phyloP scores from a whole-genome alignment of 2,888 invertebrate genomes.

The Drosophila niveifrons region DNA sequence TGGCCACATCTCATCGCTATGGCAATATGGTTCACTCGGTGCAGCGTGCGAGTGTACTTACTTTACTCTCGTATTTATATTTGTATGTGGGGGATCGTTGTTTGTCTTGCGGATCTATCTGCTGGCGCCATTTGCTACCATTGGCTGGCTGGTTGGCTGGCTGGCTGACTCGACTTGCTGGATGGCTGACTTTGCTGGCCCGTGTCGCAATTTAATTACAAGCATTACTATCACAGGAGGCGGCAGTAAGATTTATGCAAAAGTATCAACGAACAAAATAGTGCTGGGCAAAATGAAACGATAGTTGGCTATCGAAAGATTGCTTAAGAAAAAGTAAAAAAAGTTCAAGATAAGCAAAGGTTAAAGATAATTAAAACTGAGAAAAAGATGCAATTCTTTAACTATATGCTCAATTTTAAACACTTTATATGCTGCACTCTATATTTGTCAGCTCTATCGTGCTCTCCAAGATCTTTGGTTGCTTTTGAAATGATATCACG shows the following conservation, averaged over 20 bases:
- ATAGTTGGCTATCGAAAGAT: constrained; percentile 7
- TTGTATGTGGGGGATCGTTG: constrained; percentile 39
- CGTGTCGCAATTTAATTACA: constrained; percentile 80
- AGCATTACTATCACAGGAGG: constrained; percentile 54
- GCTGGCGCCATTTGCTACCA: constrained; percentile 77
- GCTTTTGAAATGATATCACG: constrained; percentile 61
- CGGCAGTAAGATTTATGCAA: constrained; percentile 75
- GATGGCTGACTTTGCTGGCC: constrained; percentile 29
- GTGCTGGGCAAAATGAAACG: background rate
- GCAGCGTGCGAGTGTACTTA: constrained; percentile 4
- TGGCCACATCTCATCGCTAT: background rate
- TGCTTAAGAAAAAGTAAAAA: background rate
- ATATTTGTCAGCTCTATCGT: constrained; percentile 3
- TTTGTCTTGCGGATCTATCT: constrained; percentile 72
- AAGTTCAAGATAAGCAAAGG: no score
- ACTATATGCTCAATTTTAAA: no score
- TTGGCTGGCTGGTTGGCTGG: constrained; percentile 48
- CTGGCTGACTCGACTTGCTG: no score
- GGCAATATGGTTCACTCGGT: constrained; percentile 16
- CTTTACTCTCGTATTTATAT: constrained; percentile 10
- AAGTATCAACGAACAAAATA: constrained; percentile 53
- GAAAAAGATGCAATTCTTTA: no score
- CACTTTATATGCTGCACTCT: background rate
- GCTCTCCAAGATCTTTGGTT: no score
- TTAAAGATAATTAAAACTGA: no score